Evolutionary conservation across 2,888 invertebrate species (phyloP), one percentile per base, ranked within the genome.

Genomic region (Cyrtodaria siliqua): DNA sequence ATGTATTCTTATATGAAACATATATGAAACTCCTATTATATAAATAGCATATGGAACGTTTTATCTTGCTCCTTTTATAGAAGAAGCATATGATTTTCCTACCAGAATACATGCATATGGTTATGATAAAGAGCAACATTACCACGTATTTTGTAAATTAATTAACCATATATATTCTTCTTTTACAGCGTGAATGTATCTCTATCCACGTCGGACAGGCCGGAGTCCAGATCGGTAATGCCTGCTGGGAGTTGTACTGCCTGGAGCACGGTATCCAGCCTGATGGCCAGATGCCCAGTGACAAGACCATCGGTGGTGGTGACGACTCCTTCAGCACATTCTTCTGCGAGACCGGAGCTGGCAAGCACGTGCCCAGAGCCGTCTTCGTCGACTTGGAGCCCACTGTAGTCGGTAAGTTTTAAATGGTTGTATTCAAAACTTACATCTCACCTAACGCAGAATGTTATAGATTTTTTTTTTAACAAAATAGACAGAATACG

Each of bases 371-470:
- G 14, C 98, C 98, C 53, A 95, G 98, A 87, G 88, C 89, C 97
- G 97, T 98, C 72, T 98, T 98, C 91, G 97, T 98, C 14, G 98
- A 99, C 93, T 94, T 98, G 93, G 98, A 98, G 94, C 98, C 98
- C 79, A 98, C 98, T 84, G 98, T 98, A 90, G 97, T 98, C 83
- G 96, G 96, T 95, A 91, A 94, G 94, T 50, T 33, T 2, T 27
- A 18, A 14, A 16, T 4, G n/a, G n/a, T 44, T 40, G 9, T 40
- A 14, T 40, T 40, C 9, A 59, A n/a, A n/a, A n/a, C n/a, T n/a
- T n/a, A n/a, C n/a, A n/a, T n/a, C n/a, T n/a, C n/a, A n/a, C n/a
- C n/a, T n/a, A n/a, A n/a, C n/a, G n/a, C n/a, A n/a, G n/a, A n/a
- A n/a, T n/a, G n/a, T n/a, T n/a, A n/a, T n/a, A n/a, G n/a, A n/a